Percentiles rank a stretch among this genome's conserved stretches.
Conservation (phyloP, 2,113 vertebrate genomes). For the Thunnus thynnus region DNA sequence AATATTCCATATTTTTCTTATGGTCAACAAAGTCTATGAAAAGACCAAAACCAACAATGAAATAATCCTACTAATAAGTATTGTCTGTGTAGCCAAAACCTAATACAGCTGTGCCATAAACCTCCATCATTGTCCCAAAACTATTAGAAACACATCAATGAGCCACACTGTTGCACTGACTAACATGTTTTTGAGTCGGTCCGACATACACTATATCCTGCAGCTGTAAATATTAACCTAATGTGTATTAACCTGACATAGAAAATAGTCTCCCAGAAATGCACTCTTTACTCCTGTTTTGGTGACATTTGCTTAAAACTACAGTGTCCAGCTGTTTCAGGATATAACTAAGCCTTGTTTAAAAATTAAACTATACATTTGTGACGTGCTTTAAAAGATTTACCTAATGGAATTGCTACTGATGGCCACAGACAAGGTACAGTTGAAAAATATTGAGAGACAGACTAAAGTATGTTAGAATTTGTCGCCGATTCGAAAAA, state of each 20-base stretch:
- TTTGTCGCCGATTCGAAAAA: too few relatives aligned
- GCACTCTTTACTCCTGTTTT: neutral
- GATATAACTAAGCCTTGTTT: too few relatives aligned
- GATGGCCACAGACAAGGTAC: too few relatives aligned
- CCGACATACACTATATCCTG: neutral
- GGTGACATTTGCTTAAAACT: neutral
- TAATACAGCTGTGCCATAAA: neutral
- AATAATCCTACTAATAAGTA: neutral
- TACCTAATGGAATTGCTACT: too few relatives aligned
- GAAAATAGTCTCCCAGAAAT: neutral
- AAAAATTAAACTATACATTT: too few relatives aligned
- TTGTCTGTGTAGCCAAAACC: neutral
- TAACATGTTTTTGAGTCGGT: neutral
- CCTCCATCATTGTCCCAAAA: neutral
- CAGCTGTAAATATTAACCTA: neutral
- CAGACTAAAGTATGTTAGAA: too few relatives aligned
- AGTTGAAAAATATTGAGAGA: too few relatives aligned
- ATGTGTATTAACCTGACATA: neutral
- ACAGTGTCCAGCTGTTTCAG: neutral
- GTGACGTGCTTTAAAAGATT: too few relatives aligned
- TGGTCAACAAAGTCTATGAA: neutral
- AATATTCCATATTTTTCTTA: constrained; percentile 15
- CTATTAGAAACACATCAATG: constrained; percentile 8
- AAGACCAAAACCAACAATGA: neutral
- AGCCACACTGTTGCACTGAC: neutral